Conservation (phyloP, 1,140 invertebrate genomes). For the Harlomillsia oculata region DNA sequence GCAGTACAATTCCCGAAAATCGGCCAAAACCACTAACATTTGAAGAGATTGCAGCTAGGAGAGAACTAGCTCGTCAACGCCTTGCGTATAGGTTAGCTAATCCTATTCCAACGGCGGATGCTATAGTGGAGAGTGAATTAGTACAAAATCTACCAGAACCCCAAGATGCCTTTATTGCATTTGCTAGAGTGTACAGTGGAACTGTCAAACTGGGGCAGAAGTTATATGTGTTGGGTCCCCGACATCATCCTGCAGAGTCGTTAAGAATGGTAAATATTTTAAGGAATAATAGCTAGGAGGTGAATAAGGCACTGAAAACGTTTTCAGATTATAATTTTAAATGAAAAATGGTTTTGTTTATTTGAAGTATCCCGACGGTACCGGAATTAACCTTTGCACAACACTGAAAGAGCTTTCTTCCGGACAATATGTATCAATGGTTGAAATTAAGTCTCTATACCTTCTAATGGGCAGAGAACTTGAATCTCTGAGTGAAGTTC, state of each 20-base stretch:
- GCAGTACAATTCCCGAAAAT: conserved; percentile 59
- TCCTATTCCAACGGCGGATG: neutral
- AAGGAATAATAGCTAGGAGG: too few relatives aligned
- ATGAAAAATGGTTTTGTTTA: neutral
- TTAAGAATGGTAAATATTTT: conserved; percentile 42
- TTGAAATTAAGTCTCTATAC: conserved; percentile 63
- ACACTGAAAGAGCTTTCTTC: conserved; percentile 57
- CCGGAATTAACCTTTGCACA: conserved; percentile 45
- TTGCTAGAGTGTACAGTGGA: conserved; percentile 89
- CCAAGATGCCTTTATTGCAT: conserved; percentile 66
- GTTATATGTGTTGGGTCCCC: conserved; percentile 76
- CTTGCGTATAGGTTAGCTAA: conserved; percentile 45
- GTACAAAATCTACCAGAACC: conserved; percentile 3
- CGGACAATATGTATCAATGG: conserved; percentile 54
- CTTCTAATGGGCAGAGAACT: conserved; percentile 90
- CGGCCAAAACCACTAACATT: conserved; percentile 58
- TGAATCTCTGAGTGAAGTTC: conserved; percentile 63
- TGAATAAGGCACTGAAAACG: too few relatives aligned
- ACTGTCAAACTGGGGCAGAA: conserved; percentile 64
- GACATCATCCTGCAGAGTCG: conserved; percentile 65
- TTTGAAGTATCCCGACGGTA: conserved; percentile 16
- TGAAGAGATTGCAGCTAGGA: conserved; percentile 61
- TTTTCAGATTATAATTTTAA: too few relatives aligned
- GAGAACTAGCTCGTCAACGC: conserved; percentile 57
- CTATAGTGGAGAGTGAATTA: conserved; percentile 17